Evolutionary conservation across 2,888 invertebrate genomes (phyloP), one percentile per base, ranked within the genome.

Genomic region (Eupelmus urozonus): DNA sequence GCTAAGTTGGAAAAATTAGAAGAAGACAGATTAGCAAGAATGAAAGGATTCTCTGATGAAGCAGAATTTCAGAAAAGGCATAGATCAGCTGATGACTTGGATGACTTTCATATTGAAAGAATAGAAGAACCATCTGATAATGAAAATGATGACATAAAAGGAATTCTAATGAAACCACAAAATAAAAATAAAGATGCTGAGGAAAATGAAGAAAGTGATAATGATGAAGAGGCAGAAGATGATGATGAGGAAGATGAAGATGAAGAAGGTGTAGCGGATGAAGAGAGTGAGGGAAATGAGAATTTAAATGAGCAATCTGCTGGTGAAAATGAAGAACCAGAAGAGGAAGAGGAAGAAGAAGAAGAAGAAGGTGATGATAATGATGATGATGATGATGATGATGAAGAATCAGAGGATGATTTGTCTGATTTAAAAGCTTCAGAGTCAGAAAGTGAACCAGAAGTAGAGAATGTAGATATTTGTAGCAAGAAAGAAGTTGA

Each of bases 51-150:
- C 5, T 84, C 90, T 78, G 91, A 90, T 3, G 86, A 89, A 51
- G 76, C 83, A 7, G 82, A 84, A 9, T 82, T 82, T 40, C 85
- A 87, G 76, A 86, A 87, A 5, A 93, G 93, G 83, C 96, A 97
- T 82, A 92, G 93, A 75, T 94, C 94, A 79, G 97, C 96, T 0
- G 97, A 97, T 91, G 97, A 96, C 88, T 92, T 97, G 75, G 96
- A 97, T 83, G 96, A 95, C 87, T 95, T 95, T 85, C 92, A 92
- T 51, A 88, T 93, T 79, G 93, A 93, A 69, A 90, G 92, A 20
- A 93, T 92, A 2, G 88, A 89, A 70, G 91, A 92, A 78, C 90
- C 91, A 88, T 82, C 91, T 71, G 91, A 92, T 53, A 91, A 92
- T 78, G 91, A 91, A 9, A 91, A 92, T 34, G 92, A 92, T 1